These are phyloP conservation scores for Brachyopa scutellaris DNA, from an alignment of 2,888 invertebrate genomes.

Conservation along the genomic window DNA sequence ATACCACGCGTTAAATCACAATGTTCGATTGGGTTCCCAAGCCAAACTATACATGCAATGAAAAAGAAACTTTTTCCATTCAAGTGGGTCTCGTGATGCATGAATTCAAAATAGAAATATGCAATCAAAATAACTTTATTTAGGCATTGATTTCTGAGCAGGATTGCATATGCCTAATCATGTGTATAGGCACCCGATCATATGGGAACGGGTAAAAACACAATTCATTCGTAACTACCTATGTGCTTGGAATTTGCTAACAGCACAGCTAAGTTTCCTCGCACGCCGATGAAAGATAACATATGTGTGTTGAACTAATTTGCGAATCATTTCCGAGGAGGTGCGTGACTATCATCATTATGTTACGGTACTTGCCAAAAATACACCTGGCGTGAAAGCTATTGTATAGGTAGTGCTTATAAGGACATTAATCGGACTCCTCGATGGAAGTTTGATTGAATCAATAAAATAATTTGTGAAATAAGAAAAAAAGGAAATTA, in stretches of 20 bases:
- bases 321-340: slow-evolving; percentile 17
- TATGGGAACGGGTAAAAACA: slow-evolving; percentile 1
- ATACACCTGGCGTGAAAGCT: slow-evolving; percentile 25
- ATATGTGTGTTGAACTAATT: slow-evolving; percentile 42
- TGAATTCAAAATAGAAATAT: slow-evolving; percentile 53
- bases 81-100: slow-evolving; percentile 63
- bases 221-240: slow-evolving; percentile 62
- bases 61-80: slow-evolving; percentile 7
- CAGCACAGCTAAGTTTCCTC: slow-evolving; percentile 40
- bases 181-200: slow-evolving; percentile 12
- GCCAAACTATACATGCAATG: slow-evolving; percentile 27
- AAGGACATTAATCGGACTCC: slow-evolving; percentile 25
- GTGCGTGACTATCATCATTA: slow-evolving; percentile 64
- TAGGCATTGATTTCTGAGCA: slow-evolving; percentile 50
- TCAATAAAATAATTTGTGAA: slow-evolving; percentile 58
- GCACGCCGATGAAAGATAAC: slow-evolving; percentile 45
- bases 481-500: slow-evolving; percentile 35
- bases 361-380: slow-evolving; percentile 25
- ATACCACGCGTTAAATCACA: not conserved
- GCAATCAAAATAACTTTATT: slow-evolving; percentile 59
- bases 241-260: slow-evolving; percentile 44
- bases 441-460: slow-evolving; percentile 52
- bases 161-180: slow-evolving; percentile 1
- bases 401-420: slow-evolving; percentile 38
- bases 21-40: slow-evolving; percentile 35